These are phyloP conservation scores for Tineola bisselliella DNA, from an alignment of 2,888 invertebrate species.

Conservation along the genomic window DNA sequence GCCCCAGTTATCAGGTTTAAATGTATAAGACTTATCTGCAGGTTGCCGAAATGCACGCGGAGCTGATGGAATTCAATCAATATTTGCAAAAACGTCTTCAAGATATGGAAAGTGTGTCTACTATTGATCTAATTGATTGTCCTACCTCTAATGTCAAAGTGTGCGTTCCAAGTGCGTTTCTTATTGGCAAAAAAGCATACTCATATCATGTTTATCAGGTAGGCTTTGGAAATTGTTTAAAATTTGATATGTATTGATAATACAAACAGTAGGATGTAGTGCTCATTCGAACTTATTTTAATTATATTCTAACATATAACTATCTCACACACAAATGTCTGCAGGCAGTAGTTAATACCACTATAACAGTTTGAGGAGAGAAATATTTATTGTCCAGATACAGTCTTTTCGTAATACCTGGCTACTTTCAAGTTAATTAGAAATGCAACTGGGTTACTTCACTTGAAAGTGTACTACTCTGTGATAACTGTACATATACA, in stretches of 20 bases:
- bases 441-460: too few relatives aligned
- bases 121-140: constrained; percentile 40
- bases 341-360: too few relatives aligned
- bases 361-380: too few relatives aligned
- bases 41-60: constrained; percentile 95
- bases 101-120: constrained; percentile 45
- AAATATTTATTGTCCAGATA: too few relatives aligned
- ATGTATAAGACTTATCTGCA: constrained; percentile 32
- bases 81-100: constrained; percentile 78
- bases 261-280: constrained; percentile 18
- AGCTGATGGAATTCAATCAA: constrained; percentile 92
- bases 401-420: too few relatives aligned
- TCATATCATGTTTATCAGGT: constrained; percentile 93
- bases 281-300: too few relatives aligned
- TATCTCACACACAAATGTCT: too few relatives aligned
- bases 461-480: too few relatives aligned
- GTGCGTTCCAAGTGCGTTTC: constrained; percentile 88
- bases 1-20: too few relatives aligned
- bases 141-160: constrained; percentile 75
- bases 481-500: too few relatives aligned
- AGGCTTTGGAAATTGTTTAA: not conserved
- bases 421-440: too few relatives aligned
- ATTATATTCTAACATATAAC: too few relatives aligned
- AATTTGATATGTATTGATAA: not conserved
- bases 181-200: constrained; percentile 71